Percentiles rank a stretch among this genome's conserved stretches.
These are phyloP conservation scores for Glyptemys insculpta DNA, from an alignment of 2,797 vertebrate species.

Conservation along the genomic window DNA sequence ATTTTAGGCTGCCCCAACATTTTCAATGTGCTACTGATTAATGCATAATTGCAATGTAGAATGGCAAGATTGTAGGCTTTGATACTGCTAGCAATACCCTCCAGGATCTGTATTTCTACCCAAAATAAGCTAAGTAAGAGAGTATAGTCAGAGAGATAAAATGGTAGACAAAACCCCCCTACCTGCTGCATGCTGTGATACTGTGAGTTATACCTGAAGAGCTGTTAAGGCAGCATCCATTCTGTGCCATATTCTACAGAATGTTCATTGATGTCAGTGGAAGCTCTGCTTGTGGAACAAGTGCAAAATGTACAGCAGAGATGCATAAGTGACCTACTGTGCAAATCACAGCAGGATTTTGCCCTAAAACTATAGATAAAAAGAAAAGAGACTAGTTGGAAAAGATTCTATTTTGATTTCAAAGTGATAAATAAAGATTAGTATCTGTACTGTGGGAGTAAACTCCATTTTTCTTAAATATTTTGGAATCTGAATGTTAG, in stretches of 20 bases:
- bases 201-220: background rate
- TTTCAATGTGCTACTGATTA: background rate
- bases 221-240: rapidly evolving
- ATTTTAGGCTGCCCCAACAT: background rate
- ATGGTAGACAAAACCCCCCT: background rate
- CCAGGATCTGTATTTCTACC: background rate
- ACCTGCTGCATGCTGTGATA: rapidly evolving
- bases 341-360: background rate
- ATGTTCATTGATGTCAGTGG: rapidly evolving
- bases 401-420: background rate
- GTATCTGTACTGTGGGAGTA: background rate
- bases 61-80: background rate
- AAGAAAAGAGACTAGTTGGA: background rate
- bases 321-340: background rate
- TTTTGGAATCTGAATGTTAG: background rate
- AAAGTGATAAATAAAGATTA: background rate
- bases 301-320: background rate
- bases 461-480: background rate
- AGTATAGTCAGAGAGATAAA: background rate
- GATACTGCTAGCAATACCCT: background rate
- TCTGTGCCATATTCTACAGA: rapidly evolving
- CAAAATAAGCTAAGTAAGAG: background rate
- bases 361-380: background rate
- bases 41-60: background rate
- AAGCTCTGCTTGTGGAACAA: background rate